Evolutionary conservation across 2,888 invertebrate genomes (phyloP).

Genomic region (Didymodactylos carnosus): DNA sequence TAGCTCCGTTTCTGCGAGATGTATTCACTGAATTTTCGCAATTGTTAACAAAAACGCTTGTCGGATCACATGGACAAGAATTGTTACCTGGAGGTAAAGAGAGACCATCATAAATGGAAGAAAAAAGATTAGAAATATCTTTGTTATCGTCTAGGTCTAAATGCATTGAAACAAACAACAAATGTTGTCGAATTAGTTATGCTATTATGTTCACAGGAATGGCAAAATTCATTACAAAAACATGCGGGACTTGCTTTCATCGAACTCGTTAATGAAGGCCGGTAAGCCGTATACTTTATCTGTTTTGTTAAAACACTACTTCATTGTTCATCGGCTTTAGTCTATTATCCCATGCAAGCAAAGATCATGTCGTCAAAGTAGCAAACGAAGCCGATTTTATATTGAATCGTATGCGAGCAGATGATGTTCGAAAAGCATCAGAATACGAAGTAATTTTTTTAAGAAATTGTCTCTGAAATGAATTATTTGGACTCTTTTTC

Average conservation of each 20-base stretch:
- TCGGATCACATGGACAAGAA: slow-evolving; percentile 79
- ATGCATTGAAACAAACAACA: slow-evolving; percentile 5
- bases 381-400: slow-evolving; percentile 99
- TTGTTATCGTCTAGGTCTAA: no score
- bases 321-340: no score
- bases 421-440: slow-evolving; percentile 92
- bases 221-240: slow-evolving; percentile 98
- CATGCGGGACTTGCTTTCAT: slow-evolving; percentile 98
- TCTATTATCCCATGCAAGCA: slow-evolving; percentile 87
- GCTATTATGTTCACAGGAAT: slow-evolving; percentile 96
- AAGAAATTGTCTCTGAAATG: no score
- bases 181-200: slow-evolving; percentile 50
- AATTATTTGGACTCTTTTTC: no score
- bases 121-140: no score
- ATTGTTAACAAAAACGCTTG: slow-evolving; percentile 72
- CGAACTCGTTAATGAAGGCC: slow-evolving; percentile 93
- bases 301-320: no score
- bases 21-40: slow-evolving; percentile 99
- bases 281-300: no score
- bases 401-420: slow-evolving; percentile 87
- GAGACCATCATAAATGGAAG: no score
- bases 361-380: slow-evolving; percentile 94
- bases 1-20: slow-evolving; percentile 84
- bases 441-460: no score
- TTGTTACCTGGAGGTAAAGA: slow-evolving; percentile 91